Evolutionary conservation across 2,888 invertebrate genomes (phyloP).

Genomic region (Pseudeuparius sepicola): DNA sequence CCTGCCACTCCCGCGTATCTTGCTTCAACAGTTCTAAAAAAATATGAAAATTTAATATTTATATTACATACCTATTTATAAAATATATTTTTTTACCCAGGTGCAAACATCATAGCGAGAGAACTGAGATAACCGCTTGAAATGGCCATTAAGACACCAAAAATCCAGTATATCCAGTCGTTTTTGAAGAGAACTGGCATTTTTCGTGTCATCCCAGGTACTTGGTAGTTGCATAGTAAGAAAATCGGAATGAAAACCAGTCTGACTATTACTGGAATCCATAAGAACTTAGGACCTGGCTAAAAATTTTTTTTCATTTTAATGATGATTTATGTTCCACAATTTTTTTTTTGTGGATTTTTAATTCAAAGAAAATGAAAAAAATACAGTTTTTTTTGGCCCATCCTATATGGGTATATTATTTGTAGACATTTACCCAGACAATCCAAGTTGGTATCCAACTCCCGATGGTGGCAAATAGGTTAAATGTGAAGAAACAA

Average conservation of each 20-base stretch:
- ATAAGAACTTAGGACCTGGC: conserved; percentile 73
- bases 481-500: conserved; percentile 90
- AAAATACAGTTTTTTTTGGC: too few relatives aligned
- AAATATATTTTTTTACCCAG: conserved; percentile 55
- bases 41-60: too few relatives aligned
- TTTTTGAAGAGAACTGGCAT: conserved; percentile 65
- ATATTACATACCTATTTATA: too few relatives aligned
- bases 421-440: conserved; percentile 66
- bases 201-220: conserved; percentile 43
- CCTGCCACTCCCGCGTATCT: conserved; percentile 80
- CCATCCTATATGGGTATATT: too few relatives aligned
- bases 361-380: too few relatives aligned
- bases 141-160: conserved; percentile 67
- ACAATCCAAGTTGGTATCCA: conserved; percentile 67
- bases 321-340: too few relatives aligned
- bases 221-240: conserved; percentile 81
- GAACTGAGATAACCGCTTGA: conserved; percentile 91
- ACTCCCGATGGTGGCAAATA: conserved; percentile 88
- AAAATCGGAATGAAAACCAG: conserved; percentile 80
- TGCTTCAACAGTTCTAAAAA: conserved; percentile 68
- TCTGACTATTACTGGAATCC: conserved; percentile 62
- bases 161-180: conserved; percentile 73
- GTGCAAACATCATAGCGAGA: conserved; percentile 86
- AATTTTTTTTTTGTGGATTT: too few relatives aligned
- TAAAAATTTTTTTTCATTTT: too few relatives aligned